phyloP scores from a whole-genome alignment of 2,797 vertebrate genomes.

The Enteromius treurensis region DNA sequence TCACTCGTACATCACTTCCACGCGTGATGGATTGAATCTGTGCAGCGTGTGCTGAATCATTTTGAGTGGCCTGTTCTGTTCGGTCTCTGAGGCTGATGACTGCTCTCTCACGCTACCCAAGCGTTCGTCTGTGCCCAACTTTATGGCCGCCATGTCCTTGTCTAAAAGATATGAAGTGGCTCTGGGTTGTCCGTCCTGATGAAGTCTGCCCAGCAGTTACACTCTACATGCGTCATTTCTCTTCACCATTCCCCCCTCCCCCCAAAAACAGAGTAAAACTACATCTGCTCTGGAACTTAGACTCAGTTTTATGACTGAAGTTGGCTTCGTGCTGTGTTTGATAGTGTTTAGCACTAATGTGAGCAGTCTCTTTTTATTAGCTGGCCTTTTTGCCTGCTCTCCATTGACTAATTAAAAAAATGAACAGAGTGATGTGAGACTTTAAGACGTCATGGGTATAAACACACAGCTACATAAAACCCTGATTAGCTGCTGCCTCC shows the following conservation, averaged over 20 bases:
- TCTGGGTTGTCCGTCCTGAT: conserved; percentile 36
- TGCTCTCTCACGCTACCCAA: conserved; percentile 25
- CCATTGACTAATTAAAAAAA: neutral
- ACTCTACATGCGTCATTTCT: neutral
- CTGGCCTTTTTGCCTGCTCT: conserved; percentile 14
- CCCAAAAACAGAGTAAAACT: conserved; percentile 22
- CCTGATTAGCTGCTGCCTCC: conserved; percentile 57
- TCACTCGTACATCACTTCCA: conserved; percentile 39
- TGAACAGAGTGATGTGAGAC: conserved; percentile 58
- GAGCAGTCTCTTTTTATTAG: conserved; percentile 4
- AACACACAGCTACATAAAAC: conserved; percentile 50
- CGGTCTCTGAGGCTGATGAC: conserved; percentile 37
- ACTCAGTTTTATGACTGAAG: neutral
- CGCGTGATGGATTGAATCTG: conserved; percentile 36
- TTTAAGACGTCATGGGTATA: conserved; percentile 40
- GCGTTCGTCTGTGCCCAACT: conserved; percentile 30
- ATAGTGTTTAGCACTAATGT: neutral
- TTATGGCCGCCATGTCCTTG: conserved; percentile 57
- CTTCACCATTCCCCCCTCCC: neutral
- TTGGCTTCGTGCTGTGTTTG: neutral
- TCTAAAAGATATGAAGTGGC: conserved; percentile 47
- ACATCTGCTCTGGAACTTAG: neutral
- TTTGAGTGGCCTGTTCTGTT: conserved; percentile 52
- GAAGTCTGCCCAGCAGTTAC: conserved; percentile 31
- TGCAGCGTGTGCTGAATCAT: conserved; percentile 65